Conservation (phyloP, 2,797 vertebrate species). For the Danio choprae region DNA sequence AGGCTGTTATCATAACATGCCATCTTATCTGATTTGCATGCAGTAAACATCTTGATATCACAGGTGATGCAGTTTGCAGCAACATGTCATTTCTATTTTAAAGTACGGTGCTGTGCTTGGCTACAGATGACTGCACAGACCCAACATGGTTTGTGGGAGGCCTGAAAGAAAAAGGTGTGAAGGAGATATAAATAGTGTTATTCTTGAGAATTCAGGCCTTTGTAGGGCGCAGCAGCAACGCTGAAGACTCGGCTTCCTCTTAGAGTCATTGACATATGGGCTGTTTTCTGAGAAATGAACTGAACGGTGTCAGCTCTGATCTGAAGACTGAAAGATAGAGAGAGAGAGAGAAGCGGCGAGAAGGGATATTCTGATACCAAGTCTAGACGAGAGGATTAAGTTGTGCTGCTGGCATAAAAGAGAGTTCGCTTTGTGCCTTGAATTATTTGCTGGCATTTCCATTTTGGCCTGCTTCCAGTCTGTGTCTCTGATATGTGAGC, state of each 20-base stretch:
- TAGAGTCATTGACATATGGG: conserved; percentile 7
- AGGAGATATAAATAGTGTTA: conserved; percentile 52
- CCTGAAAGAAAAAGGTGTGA: conserved; percentile 53
- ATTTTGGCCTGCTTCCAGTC: background rate
- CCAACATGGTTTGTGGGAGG: conserved; percentile 40
- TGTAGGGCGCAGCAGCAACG: conserved; percentile 19
- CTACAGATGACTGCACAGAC: conserved; percentile 28
- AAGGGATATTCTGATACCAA: conserved; percentile 16
- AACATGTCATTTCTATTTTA: background rate
- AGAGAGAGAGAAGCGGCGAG: background rate
- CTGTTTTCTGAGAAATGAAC: conserved; percentile 39
- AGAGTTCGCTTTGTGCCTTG: conserved; percentile 2
- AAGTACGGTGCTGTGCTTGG: background rate
- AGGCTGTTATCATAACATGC: background rate
- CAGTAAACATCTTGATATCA: background rate
- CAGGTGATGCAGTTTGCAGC: conserved; percentile 12
- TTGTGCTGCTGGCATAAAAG: conserved; percentile 28
- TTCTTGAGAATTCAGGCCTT: conserved; percentile 45
- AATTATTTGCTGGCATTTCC: conserved; percentile 13
- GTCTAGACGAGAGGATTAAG: conserved; percentile 42
- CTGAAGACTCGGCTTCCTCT: conserved; percentile 33
- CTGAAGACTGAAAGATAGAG: background rate
- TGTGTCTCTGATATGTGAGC: background rate
- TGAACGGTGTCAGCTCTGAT: background rate
- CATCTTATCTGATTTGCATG: conserved; percentile 3